Base-by-base conservation (phyloP, 2,113 vertebrate species). In the Chitala chitala region DNA sequence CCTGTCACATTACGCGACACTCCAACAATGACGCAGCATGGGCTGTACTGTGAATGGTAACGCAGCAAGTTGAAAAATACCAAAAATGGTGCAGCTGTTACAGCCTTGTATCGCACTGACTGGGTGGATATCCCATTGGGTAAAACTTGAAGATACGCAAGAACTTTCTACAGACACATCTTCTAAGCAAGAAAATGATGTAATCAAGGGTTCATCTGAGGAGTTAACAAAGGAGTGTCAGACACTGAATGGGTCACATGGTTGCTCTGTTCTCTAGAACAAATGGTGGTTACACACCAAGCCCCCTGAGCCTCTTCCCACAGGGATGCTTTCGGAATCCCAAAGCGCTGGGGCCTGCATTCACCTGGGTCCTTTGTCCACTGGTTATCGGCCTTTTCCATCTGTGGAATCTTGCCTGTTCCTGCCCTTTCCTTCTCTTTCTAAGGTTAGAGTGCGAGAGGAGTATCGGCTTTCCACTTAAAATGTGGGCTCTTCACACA, bases 371-470 rank as follows among this genome's bases (percentile, higher is more conserved):
- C 90, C 91, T 91, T 89, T 82, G 88, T 87, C 90, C 89, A 83
- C 86, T 84, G 84, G 89, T 93, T 84, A 95, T 94, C 93, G 84
- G 80, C 84, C 83, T 83, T 87, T 89, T 85, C 76, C 85, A 91
- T 84, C 80, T 85, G 84, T 50, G 66, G 82, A 87, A 89, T 89
- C 90, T 90, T 82, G 87, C 86, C 88, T 85, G 87, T 87, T 90
- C 53, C 38, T 44, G 13, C 12, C 22, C 53, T 84, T 84, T 85
- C 86, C 90, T 88, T 85, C 87, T 87, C 88, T 90, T 90, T 89
- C 82, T 82, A 86, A 89, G 84, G 84, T 85, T 78, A 90, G 81
- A 70, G 40, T 71, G 71, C 73, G 61, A 76, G 72, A 78, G 77
- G 36, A 5, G 91, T 63, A 90, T 92, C 88, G 63, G 78, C 83